Conservation (phyloP, 2,113 vertebrate genomes). For the Ranitomeya imitator region DNA sequence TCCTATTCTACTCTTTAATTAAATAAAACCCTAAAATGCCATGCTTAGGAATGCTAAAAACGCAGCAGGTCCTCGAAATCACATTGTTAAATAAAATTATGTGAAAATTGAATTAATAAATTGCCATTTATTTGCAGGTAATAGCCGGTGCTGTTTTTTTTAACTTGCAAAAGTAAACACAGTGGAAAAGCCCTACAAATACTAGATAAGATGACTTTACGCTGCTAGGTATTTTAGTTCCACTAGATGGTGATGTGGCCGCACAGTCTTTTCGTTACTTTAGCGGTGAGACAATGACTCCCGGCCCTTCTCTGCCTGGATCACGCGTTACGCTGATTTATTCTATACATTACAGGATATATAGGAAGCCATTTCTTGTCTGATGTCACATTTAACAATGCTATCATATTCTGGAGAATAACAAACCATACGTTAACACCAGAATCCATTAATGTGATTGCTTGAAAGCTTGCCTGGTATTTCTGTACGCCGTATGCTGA, state of each 20-base stretch:
- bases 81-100: neutral
- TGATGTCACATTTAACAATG: constrained; percentile 6
- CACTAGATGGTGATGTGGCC: constrained; percentile 4
- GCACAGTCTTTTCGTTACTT: neutral
- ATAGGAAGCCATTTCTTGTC: neutral
- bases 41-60: neutral
- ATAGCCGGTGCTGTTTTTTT: neutral
- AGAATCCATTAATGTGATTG: neutral
- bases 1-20: neutral
- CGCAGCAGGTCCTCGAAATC: neutral
- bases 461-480: neutral
- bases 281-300: neutral
- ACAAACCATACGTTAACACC: constrained; percentile 18
- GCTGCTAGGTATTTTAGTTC: neutral
- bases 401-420: neutral
- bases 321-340: neutral
- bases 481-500: neutral
- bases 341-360: constrained; percentile 19
- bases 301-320: neutral
- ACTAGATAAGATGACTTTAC: neutral
- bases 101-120: neutral
- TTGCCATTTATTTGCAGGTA: neutral
- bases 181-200: neutral
- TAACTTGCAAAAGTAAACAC: neutral
- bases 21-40: neutral